These are phyloP conservation scores for Perizoma flavofasciatum DNA, from an alignment of 2,888 invertebrate species.

Conservation along the genomic window DNA sequence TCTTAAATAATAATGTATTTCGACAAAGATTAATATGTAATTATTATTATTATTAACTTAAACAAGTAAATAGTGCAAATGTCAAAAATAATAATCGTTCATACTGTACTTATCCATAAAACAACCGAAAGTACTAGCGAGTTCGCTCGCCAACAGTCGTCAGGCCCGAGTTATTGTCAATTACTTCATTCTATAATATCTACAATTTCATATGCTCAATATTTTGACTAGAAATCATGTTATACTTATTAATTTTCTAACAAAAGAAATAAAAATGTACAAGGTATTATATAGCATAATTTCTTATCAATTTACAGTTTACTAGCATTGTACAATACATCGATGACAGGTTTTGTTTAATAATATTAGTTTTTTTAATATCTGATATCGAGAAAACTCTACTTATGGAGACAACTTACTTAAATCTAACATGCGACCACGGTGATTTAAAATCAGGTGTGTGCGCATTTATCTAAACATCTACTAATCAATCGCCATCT, in stretches of 20 bases:
- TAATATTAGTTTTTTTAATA: conserved; percentile 41
- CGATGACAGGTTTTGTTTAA: conserved; percentile 69
- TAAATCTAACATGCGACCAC: conserved; percentile 32
- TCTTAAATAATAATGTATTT: conserved; percentile 43
- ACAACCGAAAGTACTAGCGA: conserved; percentile 55
- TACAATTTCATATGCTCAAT: conserved; percentile 82
- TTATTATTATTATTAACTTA: conserved; percentile 63
- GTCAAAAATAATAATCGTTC: conserved; percentile 52
- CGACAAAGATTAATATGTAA: conserved; percentile 50
- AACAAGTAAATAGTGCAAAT: conserved; percentile 56
- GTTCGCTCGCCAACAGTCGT: conserved; percentile 46
- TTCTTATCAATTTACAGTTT: conserved; percentile 78
- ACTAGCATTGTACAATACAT: conserved; percentile 79
- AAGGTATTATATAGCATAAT: conserved; percentile 74
- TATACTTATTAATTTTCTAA: conserved; percentile 78
- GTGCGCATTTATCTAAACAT: conserved; percentile 40
- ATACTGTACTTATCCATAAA: conserved; percentile 70
- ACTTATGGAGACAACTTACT: conserved; percentile 53
- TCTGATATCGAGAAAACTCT: conserved; percentile 57
- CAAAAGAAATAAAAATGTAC: conserved; percentile 79
- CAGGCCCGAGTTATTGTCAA: conserved; percentile 83
- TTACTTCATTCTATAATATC: conserved; percentile 77
- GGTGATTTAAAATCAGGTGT: conserved; percentile 50
- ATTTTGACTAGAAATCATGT: conserved; percentile 85
- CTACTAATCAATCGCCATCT: conserved; percentile 34